phyloP scores from a whole-genome alignment of 2,797 vertebrate species.

The Chloroceryle amazona region DNA sequence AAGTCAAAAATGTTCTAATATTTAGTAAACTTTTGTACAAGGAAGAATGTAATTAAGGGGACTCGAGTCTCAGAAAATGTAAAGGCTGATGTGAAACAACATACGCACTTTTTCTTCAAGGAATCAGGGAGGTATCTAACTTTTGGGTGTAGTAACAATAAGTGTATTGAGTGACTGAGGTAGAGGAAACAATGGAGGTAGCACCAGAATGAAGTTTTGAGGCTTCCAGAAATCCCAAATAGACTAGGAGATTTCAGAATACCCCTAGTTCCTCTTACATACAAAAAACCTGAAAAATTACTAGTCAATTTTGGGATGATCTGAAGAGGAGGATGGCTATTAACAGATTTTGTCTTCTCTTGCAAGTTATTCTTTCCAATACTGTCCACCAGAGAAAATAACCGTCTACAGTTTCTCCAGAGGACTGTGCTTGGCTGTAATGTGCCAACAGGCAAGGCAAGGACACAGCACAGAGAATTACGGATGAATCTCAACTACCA shows the following conservation, averaged over 20 bases:
- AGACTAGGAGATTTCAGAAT: neutral
- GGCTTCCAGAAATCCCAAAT: neutral
- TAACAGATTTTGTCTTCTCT: neutral
- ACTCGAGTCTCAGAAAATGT: neutral
- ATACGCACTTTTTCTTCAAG: neutral
- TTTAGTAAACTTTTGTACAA: neutral
- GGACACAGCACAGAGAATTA: rapidly evolving
- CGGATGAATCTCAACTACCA: neutral
- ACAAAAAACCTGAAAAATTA: neutral
- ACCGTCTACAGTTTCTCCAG: neutral
- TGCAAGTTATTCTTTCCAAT: rapidly evolving
- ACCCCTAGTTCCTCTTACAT: rapidly evolving
- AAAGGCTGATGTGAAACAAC: neutral
- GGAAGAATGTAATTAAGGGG: neutral
- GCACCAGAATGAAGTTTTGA: neutral
- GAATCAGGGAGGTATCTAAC: neutral
- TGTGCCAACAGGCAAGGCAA: neutral
- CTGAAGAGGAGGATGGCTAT: neutral
- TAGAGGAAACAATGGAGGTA: neutral
- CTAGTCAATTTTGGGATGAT: neutral
- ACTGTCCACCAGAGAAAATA: neutral
- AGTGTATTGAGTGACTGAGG: rapidly evolving
- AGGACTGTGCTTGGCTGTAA: neutral
- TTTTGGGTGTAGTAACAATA: neutral
- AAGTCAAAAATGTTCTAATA: neutral